Evolutionary conservation across 1,140 invertebrate species (phyloP).

Genomic region (Tetragnatha versicolor): DNA sequence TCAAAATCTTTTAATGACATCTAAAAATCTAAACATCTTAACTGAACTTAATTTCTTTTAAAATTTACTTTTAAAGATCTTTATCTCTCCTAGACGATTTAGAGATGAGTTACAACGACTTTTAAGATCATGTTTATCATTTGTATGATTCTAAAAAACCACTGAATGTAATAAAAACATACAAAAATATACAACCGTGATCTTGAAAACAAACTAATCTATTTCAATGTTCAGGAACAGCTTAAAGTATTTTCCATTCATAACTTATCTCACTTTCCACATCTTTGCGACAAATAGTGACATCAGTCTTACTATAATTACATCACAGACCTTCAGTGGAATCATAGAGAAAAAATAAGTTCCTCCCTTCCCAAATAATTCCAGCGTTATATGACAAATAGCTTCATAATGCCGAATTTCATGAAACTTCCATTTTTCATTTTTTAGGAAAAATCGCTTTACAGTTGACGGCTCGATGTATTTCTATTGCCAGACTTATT

Average conservation of each 20-base stretch:
- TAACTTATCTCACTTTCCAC: slow-evolving; percentile 6
- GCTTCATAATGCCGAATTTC: slow-evolving; percentile 50
- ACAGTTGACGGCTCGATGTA: slow-evolving; percentile 14
- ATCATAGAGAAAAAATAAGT: not conserved
- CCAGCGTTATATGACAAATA: slow-evolving; percentile 39
- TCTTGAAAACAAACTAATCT: too few relatives aligned
- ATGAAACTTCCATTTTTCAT: slow-evolving; percentile 46
- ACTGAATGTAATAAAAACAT: too few relatives aligned
- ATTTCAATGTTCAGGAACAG: too few relatives aligned
- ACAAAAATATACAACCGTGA: too few relatives aligned
- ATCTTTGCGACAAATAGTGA: not conserved
- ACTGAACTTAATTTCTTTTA: too few relatives aligned
- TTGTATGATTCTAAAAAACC: too few relatives aligned
- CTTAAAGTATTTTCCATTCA: slow-evolving; percentile 3
- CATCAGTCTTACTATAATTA: slow-evolving; percentile 18
- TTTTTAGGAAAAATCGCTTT: slow-evolving; percentile 33
- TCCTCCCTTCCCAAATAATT: slow-evolving; percentile 13
- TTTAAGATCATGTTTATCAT: too few relatives aligned
- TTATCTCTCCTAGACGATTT: too few relatives aligned
- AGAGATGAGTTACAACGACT: too few relatives aligned
- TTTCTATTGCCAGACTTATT: slow-evolving; percentile 12
- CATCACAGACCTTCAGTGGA: not conserved
- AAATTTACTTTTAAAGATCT: too few relatives aligned
- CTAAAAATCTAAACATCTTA: too few relatives aligned
- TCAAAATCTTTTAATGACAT: too few relatives aligned